Evolutionary conservation across 2,113 vertebrate species (phyloP), one percentile per base, ranked within the genome.

Genomic region (Caretta caretta): DNA sequence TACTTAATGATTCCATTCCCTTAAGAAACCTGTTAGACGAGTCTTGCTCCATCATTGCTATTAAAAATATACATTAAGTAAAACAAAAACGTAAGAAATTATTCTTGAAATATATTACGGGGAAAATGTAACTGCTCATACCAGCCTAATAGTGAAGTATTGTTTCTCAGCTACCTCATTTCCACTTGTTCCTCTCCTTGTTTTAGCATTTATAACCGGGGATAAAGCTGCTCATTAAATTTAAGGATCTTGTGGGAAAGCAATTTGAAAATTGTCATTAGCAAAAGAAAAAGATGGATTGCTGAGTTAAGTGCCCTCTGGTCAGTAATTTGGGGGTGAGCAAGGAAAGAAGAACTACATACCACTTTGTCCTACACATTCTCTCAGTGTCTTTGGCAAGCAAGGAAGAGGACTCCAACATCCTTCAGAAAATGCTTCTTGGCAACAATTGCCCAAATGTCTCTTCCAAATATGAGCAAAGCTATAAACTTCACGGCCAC

Each of bases 401-500:
- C 65, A 19, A 79, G 31, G 57, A 65, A 16, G 29, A 8, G 24
- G 56, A n/a, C 16, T 12, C 75, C 62, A 69, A 48, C 22, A 80
- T 27, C 42, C 50, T n/a, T 90, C 69, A 42, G 59, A 14, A 87
- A 78, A 38, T 0, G 54, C 38, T 31, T 54, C 65, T 65, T 83
- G 29, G 82, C 48, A 82, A 46, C 24, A 53, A 69, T 53, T 84
- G 79, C 10, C 51, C 31, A 12, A 56, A 83, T 20, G 49, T n/a
- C 50, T 35, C 49, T 35, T 79, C 22, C 51, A 46, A 17, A 6
- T 0, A 0, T 31, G 14, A 6, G 0, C 86, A 72, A 29, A 0
- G 11, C 75, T 84, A 31, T 0, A 1, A 75, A 10, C 75, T 46
- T 48, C 75, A 78, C 4, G 22, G 20, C 38, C 20, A 76, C 3